Evolutionary conservation across 2,888 invertebrate species (phyloP).

Genomic region (Cancer borealis): DNA sequence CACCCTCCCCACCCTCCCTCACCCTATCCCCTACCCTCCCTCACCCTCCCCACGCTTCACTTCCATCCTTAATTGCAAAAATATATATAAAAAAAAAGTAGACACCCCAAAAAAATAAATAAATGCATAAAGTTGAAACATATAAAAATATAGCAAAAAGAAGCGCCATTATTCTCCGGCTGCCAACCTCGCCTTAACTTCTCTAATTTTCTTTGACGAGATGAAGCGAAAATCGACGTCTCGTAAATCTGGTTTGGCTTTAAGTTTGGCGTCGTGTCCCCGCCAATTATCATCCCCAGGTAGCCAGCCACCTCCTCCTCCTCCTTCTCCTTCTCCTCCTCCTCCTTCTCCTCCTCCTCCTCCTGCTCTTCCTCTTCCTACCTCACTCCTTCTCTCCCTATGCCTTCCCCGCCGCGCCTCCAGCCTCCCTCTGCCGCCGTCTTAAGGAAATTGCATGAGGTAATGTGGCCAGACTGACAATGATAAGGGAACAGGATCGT

Average conservation of each 20-base stretch:
- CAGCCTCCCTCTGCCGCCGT: neutral
- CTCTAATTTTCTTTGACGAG: slow-evolving; percentile 29
- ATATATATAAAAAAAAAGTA: neutral
- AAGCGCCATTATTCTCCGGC: slow-evolving; percentile 12
- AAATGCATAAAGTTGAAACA: neutral
- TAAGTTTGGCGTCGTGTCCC: slow-evolving; percentile 8
- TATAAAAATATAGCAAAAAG: neutral
- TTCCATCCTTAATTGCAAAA: no score
- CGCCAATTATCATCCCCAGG: slow-evolving; percentile 24
- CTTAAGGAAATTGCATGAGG: slow-evolving; percentile 11
- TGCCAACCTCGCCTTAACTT: neutral
- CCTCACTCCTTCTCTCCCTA: no score
- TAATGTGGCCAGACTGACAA: slow-evolving; percentile 6
- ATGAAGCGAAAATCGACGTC: slow-evolving; percentile 37
- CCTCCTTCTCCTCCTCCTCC: neutral
- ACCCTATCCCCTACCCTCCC: no score
- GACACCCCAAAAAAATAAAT: neutral
- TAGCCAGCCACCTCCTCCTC: neutral
- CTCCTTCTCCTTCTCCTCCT: neutral
- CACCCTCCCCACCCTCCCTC: no score
- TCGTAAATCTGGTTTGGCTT: slow-evolving; percentile 29
- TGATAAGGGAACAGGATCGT: neutral
- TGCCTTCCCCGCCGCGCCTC: neutral
- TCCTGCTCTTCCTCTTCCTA: neutral
- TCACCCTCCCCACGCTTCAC: no score